Evolutionary conservation across 2,113 vertebrate species (phyloP), one percentile per base, ranked within the genome.

Genomic region (Tachysurus fulvidraco): DNA sequence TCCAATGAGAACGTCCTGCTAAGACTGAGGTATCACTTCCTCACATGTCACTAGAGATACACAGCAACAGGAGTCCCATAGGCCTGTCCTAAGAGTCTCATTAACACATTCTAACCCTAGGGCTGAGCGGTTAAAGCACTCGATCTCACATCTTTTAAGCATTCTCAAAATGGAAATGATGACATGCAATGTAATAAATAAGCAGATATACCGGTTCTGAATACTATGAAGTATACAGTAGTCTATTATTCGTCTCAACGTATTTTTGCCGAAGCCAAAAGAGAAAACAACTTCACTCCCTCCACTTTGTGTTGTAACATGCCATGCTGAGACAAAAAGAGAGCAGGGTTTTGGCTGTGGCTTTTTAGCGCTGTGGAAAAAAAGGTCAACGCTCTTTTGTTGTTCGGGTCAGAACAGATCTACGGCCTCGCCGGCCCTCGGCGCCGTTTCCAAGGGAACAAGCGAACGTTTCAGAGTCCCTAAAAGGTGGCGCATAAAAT

Each of bases 371-470:
- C 79, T 14, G 30, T 36, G n/a, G 64, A 30, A 82, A 85, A 87
- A 85, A 87, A 83, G 64, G 83, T 87, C 86, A 87, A 77, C 60
- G 10, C 23, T 83, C 86, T 83, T 87, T 87, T 87, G 86, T 87
- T 92, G 89, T 46, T 87, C 90, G 86, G 91, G 92, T 89, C 88
- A 84, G 87, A 81, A 89, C 86, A 88, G 84, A 89, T 79, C 84
- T 28, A 89, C 90, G 88, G 92, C 92, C 92, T 92, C 93, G 91
- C 92, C 88, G 89, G 92, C 90, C 92, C 89, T 11, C 87, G 88
- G 89, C 85, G 89, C 88, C 88, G 93, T 95, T 94, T 94, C 93
- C 92, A 92, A 92, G 93, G 94, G 91, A 94, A 94, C 94, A 90
- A 91, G 91, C 1, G n/a, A 80, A 80, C 21, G 55, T 83, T 87